A percentile compares a stretch with the other conserved stretches of the same genome.
phyloP scores from a whole-genome alignment of 2,113 vertebrate genomes.

The Plotosus lineatus region DNA sequence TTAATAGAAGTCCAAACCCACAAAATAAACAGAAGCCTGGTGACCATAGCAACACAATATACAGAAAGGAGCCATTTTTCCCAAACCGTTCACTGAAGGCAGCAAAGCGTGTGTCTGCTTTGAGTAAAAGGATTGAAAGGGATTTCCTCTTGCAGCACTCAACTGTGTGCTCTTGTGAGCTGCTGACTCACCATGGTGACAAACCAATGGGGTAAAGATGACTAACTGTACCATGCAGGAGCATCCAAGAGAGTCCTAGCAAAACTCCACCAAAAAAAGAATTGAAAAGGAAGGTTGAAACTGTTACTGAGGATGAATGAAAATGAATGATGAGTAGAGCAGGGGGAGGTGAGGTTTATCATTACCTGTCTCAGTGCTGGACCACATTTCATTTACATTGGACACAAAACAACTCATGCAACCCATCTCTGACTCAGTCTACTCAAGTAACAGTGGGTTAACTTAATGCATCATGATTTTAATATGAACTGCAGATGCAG shows the following conservation, averaged over 20 bases:
- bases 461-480: slow-evolving; percentile 1
- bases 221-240: slow-evolving; percentile 50
- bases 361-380: neutral
- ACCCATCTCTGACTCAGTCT: neutral
- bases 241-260: slow-evolving; percentile 41
- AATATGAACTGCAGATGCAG: neutral
- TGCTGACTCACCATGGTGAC: slow-evolving; percentile 60
- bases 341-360: neutral
- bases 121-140: neutral
- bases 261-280: neutral
- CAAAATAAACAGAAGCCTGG: neutral
- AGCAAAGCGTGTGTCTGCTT: neutral
- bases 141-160: slow-evolving; percentile 32
- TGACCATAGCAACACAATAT: neutral
- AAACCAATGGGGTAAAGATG: slow-evolving; percentile 48
- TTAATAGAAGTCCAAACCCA: neutral
- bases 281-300: neutral
- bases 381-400: neutral
- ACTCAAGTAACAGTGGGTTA: neutral
- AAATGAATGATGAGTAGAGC: neutral
- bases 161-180: slow-evolving; percentile 52
- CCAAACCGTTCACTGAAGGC: neutral
- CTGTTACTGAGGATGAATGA: neutral
- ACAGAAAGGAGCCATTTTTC: neutral
- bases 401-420: too few relatives aligned